Percentiles rank a stretch among this genome's conserved stretches.
Conservation (phyloP, 2,113 vertebrate genomes). For the Oreotrochilus melanogaster region DNA sequence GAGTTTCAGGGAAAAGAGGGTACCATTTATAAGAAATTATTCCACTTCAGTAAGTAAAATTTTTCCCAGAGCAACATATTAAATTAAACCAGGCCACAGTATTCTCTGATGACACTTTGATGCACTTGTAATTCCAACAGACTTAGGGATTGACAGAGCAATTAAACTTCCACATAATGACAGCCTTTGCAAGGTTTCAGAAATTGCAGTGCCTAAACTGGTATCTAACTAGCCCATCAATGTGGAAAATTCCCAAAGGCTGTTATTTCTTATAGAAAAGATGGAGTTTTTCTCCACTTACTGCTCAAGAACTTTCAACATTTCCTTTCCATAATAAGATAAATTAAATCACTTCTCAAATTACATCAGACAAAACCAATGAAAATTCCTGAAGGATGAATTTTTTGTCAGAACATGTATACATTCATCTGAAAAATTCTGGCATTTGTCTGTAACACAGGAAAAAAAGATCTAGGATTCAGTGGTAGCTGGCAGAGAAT, state of each 20-base stretch:
- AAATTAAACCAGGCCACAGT: not conserved
- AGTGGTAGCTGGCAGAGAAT: rapidly evolving
- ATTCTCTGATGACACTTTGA: not conserved
- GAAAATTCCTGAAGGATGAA: not conserved
- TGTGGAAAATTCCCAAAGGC: not conserved
- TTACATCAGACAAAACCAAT: not conserved
- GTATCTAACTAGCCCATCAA: not conserved
- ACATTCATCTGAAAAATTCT: not conserved
- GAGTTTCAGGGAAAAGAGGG: not conserved
- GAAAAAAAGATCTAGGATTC: not conserved
- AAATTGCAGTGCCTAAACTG: not conserved
- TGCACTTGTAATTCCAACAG: not conserved
- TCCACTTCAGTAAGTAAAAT: not conserved
- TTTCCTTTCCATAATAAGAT: not conserved
- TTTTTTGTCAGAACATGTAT: not conserved
- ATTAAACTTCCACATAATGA: not conserved
- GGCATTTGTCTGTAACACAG: not conserved
- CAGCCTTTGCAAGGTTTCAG: not conserved
- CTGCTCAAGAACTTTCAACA: not conserved
- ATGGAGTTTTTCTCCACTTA: not conserved
- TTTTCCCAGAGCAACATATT: not conserved
- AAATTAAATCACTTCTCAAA: not conserved
- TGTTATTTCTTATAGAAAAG: not conserved
- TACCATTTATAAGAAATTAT: not conserved
- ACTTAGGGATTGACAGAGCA: not conserved